Conservation (phyloP, 2,888 invertebrate species). For the Aphodius granarius region DNA sequence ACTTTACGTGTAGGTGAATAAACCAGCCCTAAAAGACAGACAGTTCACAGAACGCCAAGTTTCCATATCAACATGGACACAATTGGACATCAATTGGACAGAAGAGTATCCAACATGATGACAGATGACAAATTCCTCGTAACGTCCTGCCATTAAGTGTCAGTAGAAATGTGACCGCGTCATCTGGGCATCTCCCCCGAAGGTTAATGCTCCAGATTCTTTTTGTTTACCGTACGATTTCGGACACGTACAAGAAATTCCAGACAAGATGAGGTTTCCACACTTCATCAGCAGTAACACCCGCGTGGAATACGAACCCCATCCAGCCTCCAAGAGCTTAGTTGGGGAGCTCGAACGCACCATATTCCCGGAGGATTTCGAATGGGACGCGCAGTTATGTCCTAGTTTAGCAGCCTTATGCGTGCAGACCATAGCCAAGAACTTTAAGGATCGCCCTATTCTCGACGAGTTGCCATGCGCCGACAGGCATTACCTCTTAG, state of each 20-base stretch:
- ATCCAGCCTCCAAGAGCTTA: conserved; percentile 43
- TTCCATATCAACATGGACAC: too few species aligned
- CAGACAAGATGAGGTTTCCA: conserved; percentile 45
- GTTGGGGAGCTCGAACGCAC: conserved; percentile 52
- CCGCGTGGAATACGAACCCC: conserved; percentile 54
- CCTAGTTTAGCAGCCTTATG: conserved; percentile 56
- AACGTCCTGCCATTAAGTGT: not conserved
- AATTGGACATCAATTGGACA: too few species aligned
- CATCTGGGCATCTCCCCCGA: not conserved
- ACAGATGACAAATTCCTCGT: not conserved
- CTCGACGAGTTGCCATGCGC: conserved; percentile 59
- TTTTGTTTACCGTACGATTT: not conserved
- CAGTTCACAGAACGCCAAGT: too few species aligned
- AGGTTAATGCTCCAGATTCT: not conserved
- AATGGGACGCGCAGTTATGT: conserved; percentile 57
- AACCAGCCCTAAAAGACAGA: too few species aligned
- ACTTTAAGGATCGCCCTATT: conserved; percentile 59
- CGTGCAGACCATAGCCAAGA: conserved; percentile 55
- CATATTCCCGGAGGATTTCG: conserved; percentile 58
- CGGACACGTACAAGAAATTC: not conserved
- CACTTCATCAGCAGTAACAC: conserved; percentile 54
- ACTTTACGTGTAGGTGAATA: not conserved
- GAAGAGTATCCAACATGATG: not conserved
- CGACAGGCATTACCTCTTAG: conserved; percentile 62
- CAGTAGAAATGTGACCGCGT: not conserved